Base-by-base conservation (phyloP, 2,797 vertebrate species). In the Hephaestus fuliginosus region DNA sequence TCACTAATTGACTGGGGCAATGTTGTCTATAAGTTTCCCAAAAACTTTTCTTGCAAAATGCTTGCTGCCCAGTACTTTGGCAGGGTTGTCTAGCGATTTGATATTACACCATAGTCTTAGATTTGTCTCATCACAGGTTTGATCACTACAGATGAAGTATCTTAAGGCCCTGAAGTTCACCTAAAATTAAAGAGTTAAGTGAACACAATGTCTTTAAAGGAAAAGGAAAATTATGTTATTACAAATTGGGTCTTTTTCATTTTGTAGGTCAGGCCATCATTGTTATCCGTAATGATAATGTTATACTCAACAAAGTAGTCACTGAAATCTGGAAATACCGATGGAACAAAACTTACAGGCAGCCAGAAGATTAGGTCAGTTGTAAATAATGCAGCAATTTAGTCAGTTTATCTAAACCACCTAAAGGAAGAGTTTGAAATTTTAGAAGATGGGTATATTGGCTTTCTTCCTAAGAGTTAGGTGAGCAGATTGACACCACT, bases 1-100 rank as follows among this genome's bases (percentile, higher is more conserved):
- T 79, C 15, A 8, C 41, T 71, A 53, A 72, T 48, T 64, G 71
- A 70, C 62, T 9, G 30, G 15, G 41, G 28, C 44, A 61, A 66
- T 52, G 15, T 61, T 65, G 3, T 46, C 46, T 4, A 33, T 33
- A 73, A 73, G 48, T 74, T 65, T 25, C 28, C 36, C 17, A 20
- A 64, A 57, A 78, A 46, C 20, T 20, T 70, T 71, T 55, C 36
- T 15, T 12, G 33, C 28, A 41, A 58, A 75, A 70, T 3, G 39
- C 1, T n/a, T 81, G 25, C 12, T 63, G 2, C 49, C 33, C 36
- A 6, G 55, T 49, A 64, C 15, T 64, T 64, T 58, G 41, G 48
- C 18, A 74, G 44, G 36, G 48, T 28, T 14, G 41, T 8, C 8
- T 48, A 13, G 18, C 39, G n/a, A 56, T 30, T 33, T 30, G 20